Evolutionary conservation across 2,113 vertebrate genomes (phyloP), one percentile per base, ranked within the genome.

Genomic region (Oreochromis aureus): DNA sequence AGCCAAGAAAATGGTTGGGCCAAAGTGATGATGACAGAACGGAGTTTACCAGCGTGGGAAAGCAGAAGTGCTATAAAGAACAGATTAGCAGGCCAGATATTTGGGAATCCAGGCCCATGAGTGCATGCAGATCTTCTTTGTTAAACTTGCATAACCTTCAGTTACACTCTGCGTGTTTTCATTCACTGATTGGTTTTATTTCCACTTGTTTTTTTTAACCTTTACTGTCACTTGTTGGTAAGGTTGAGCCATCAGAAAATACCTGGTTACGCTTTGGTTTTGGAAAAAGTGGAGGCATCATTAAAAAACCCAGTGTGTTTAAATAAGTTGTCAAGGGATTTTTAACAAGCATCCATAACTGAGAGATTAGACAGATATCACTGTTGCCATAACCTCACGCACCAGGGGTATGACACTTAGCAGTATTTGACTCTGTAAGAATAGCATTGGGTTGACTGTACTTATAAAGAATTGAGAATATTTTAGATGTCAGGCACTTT

Each of bases 401-500:
- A 81, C 58, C 63, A 73, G 32, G 15, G 24, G 19, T 32, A 48
- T 78, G 44, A 78, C 27, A 78, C 10, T 51, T 32, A n/a, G 46
- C 71, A 76, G 24, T 48, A 30, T 5, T 19, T 48, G 41, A 78
- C 27, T 32, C 27, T 51, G 24, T 51, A 10, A 48, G 44, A 46
- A 76, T 19, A 48, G 27, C 71, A 78, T 19, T 32, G 46, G 44
- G 59, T 39, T 79, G 78, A 83, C 53, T 87, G 53, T 80, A 66
- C 53, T 83, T 79, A 53, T 71, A 82, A 86, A 86, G 56, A 53
- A 89, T 69, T 22, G 13, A 41, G 48, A 7, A 83, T 79, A 58
- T 83, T 85, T 79, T 15, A 87, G 58, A 41, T 90, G 61, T 87
- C 84, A 88, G 58, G 44, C 55, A 66, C 61, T 85, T 82, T 84